Percentiles rank a stretch among this genome's conserved stretches.
These are phyloP conservation scores for Emmelina monodactyla DNA, from an alignment of 2,888 invertebrate species.

Conservation along the genomic window DNA sequence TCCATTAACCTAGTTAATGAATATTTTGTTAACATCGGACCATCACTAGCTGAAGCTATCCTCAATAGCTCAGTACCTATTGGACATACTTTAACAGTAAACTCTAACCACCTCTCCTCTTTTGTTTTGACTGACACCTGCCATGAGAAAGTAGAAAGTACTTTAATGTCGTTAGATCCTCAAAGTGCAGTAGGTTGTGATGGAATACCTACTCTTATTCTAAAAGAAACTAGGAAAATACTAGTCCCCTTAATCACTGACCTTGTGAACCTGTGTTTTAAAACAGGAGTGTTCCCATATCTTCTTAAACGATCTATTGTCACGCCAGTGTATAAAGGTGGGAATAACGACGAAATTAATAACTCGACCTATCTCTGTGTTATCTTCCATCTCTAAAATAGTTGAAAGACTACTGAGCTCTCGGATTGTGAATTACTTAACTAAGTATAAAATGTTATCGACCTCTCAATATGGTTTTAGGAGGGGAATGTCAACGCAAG, in stretches of 20 bases:
- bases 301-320: not conserved
- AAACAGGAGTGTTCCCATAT: not conserved
- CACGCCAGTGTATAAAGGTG: not conserved
- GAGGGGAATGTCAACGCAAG: too few relatives aligned
- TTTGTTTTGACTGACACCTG: not conserved
- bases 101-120: not conserved
- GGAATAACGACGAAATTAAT: not conserved
- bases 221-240: too few relatives aligned
- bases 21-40: too few relatives aligned
- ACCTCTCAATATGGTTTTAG: not conserved
- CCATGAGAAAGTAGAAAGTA: not conserved
- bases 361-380: not conserved
- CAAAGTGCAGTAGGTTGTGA: not conserved
- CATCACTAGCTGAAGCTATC: not conserved
- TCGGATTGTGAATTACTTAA: not conserved
- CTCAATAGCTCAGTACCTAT: not conserved
- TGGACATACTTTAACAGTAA: not conserved
- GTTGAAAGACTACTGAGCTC: not conserved
- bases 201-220: not conserved
- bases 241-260: constrained; percentile 1
- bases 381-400: not conserved
- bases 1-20: too few relatives aligned
- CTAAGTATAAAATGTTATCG: not conserved
- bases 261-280: constrained; percentile 1
- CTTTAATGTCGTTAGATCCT: not conserved